A percentile compares a stretch with the other conserved stretches of the same genome.
Conservation (phyloP, 2,888 invertebrate species). For the Acholoe squamosa region DNA sequence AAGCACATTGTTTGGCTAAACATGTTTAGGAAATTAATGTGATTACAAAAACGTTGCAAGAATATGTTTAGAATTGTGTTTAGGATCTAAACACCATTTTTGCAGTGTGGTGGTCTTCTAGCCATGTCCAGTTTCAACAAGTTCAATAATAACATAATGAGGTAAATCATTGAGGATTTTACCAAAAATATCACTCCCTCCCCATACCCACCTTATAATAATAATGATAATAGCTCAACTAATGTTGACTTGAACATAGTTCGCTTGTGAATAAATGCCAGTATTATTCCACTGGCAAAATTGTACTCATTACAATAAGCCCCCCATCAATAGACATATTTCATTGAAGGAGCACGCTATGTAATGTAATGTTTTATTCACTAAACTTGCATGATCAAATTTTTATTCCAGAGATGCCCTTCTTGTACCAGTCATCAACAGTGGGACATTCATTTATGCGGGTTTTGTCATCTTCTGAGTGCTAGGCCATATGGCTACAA, state of each 20-base stretch:
- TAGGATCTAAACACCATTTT: no score
- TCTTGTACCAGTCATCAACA: constrained; percentile 76
- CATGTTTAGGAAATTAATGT: no score
- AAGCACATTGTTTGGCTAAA: no score
- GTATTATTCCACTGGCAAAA: no score
- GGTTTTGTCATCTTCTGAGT: constrained; percentile 78
- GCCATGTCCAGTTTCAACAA: constrained; percentile 75
- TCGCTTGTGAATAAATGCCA: no score
- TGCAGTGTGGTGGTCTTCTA: constrained; percentile 75
- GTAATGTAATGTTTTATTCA: no score
- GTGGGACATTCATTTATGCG: constrained; percentile 76
- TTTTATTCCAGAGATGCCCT: constrained; percentile 74
- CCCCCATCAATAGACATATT: no score
- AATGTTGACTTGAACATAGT: no score
- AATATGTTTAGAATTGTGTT: no score
- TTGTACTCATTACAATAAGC: no score
- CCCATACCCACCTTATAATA: background rate
- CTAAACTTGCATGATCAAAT: background rate
- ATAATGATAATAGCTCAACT: background rate
- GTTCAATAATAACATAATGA: constrained; percentile 73
- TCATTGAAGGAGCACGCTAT: no score
- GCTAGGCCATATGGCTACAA: constrained; percentile 85
- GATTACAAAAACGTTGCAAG: no score
- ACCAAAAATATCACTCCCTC: background rate
- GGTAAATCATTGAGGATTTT: constrained; percentile 66